Conservation (phyloP, 2,888 invertebrate species). For the Epinotia ramella region DNA sequence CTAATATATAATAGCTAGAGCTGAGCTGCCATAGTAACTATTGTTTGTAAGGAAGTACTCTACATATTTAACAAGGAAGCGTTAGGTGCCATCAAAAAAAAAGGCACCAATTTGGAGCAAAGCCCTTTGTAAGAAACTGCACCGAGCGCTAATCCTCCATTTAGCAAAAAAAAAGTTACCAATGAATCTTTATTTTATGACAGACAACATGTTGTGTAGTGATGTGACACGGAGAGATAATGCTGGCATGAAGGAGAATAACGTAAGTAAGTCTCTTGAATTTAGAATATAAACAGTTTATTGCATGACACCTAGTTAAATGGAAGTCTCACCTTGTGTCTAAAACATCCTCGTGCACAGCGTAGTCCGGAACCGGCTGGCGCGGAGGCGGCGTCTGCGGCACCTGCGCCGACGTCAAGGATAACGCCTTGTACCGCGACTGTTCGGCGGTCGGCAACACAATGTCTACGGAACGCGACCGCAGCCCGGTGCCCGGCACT, state of each 20-base stretch:
- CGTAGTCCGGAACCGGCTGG: conserved; percentile 58
- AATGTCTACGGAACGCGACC: conserved; percentile 94
- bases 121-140: no score
- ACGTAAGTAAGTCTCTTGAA: background rate
- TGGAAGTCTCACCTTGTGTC: conserved; percentile 68
- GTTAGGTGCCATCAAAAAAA: no score
- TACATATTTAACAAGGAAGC: no score
- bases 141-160: no score
- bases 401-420: conserved; percentile 86
- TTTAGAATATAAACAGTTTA: background rate
- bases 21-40: no score
- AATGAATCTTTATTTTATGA: no score
- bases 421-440: conserved; percentile 93
- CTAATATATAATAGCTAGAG: no score
- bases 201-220: background rate
- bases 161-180: no score
- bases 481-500: conserved; percentile 89
- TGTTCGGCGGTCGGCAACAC: conserved; percentile 94
- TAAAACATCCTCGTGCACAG: conserved; percentile 55
- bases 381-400: conserved; percentile 57
- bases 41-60: no score
- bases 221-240: background rate
- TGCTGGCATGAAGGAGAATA: background rate
- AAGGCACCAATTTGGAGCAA: no score
- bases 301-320: conserved; percentile 47